Conservation (phyloP, 2,113 vertebrate species). For the Hoplias malabaricus region DNA sequence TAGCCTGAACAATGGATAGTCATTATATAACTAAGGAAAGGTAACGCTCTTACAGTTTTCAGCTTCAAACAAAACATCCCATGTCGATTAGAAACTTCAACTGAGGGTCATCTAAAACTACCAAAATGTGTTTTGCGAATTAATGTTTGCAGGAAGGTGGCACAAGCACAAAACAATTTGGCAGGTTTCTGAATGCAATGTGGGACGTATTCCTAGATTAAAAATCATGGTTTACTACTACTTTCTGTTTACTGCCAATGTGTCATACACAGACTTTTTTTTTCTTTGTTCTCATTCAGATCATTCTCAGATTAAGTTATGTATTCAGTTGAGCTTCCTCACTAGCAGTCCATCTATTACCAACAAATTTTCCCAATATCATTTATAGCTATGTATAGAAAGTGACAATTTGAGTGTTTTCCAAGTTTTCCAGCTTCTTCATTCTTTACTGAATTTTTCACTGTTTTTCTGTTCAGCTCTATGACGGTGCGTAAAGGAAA, state of each 20-base stretch:
- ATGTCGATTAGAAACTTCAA: too few species aligned
- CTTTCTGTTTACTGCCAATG: not conserved
- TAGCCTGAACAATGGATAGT: too few species aligned
- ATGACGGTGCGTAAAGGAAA: constrained; percentile 71
- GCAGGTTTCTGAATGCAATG: too few species aligned
- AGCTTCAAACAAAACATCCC: too few species aligned
- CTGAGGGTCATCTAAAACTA: too few species aligned
- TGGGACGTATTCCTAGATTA: too few species aligned
- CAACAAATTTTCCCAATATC: not conserved
- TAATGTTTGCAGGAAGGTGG: too few species aligned
- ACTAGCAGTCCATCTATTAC: not conserved
- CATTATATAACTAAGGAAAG: too few species aligned
- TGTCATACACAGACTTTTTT: not conserved
- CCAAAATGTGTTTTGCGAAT: too few species aligned
- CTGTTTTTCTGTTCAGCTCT: constrained; percentile 58
- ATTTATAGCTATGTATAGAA: not conserved
- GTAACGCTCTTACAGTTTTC: too few species aligned
- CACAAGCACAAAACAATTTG: too few species aligned
- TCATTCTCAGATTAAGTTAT: not conserved
- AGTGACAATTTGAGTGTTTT: not conserved
- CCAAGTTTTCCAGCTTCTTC: not conserved
- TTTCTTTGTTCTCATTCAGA: not conserved
- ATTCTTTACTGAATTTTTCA: not conserved
- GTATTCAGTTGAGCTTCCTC: not conserved
- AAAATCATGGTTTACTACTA: not conserved